Base-by-base conservation (phyloP, 2,797 vertebrate genomes). In the Channallabes apus region DNA sequence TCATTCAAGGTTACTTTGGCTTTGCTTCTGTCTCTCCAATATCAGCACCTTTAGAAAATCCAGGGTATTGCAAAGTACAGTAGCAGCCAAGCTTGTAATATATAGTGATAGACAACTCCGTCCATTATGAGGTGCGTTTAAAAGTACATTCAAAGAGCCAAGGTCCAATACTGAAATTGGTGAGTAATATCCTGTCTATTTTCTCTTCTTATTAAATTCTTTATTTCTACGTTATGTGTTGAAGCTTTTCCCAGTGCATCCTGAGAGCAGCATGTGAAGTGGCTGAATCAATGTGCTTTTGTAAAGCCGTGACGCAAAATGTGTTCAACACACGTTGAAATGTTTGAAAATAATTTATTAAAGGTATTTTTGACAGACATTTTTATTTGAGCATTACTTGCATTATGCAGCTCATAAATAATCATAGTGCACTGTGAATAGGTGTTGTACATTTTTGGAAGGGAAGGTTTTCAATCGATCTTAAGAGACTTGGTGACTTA, bases 101-200 rank as follows among this genome's bases (percentile, higher is more conserved):
- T 41, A 41, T 27, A 77, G 56, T 27, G 18, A 82, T 35, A 18
- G 20, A 56, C 22, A 35, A 58, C 29, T 35, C 58, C 27, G 35
- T 80, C 38, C 61, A 80, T 51, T 65, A 65, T 17, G 0, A 27
- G 61, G 17, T 22, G 41, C n/a, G 32, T 80, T 80, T 62, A 56
- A 62, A 61, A 71, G 61, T 78, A 67, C 11, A 69, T 84, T 76
- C 27, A 80, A 51, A 71, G 20, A 35, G 38, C 27, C 68, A 81
- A 87, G 83, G 54, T 54, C 77, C 27, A 77, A 62, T 56, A 67
- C 59, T 76, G 58, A 68, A 73, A 79, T 20, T 76, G 61, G 15
- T 85, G 78, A 73, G 68, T 64, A 76, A 84, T 76, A 68, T 75
- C 69, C 69, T 78, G 79, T 32, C 56, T 65, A 67, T 81, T 51